phyloP scores from a whole-genome alignment of 2,888 invertebrate species.

The Tipula vernalis region DNA sequence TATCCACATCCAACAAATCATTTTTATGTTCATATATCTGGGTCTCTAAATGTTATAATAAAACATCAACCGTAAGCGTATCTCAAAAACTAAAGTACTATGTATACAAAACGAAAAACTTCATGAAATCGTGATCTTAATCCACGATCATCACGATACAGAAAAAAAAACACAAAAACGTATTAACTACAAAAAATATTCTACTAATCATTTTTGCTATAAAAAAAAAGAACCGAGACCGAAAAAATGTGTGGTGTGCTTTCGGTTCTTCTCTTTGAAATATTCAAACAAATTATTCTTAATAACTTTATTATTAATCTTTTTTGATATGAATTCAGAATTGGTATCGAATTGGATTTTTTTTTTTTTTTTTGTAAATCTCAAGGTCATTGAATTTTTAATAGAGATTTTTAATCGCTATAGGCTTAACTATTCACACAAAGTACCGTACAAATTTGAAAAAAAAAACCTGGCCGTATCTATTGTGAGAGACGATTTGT shows the following conservation, averaged over 20 bases:
- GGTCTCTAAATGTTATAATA: background rate
- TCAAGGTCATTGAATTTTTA: background rate
- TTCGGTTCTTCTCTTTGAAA: background rate
- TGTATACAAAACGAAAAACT: slow-evolving; percentile 22
- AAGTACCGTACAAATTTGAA: too few species aligned
- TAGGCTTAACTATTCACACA: background rate
- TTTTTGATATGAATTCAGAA: background rate
- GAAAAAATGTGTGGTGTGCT: background rate
- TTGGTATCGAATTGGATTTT: background rate
- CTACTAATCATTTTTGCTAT: background rate
- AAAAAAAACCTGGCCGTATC: too few species aligned
- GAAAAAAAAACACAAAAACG: background rate
- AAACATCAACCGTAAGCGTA: background rate
- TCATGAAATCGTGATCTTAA: slow-evolving; percentile 19
- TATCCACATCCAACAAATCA: background rate
- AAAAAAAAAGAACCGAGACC: background rate
- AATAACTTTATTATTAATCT: background rate
- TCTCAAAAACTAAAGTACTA: slow-evolving; percentile 17
- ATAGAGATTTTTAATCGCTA: background rate
- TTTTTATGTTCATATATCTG: background rate
- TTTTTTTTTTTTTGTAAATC: background rate
- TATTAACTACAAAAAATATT: background rate
- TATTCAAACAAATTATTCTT: background rate
- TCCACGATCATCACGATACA: background rate
- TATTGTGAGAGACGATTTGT: too few species aligned